Percentiles rank a stretch among this genome's conserved stretches.
phyloP scores from a whole-genome alignment of 2,888 invertebrate species.

The Drosophila nigricruria region DNA sequence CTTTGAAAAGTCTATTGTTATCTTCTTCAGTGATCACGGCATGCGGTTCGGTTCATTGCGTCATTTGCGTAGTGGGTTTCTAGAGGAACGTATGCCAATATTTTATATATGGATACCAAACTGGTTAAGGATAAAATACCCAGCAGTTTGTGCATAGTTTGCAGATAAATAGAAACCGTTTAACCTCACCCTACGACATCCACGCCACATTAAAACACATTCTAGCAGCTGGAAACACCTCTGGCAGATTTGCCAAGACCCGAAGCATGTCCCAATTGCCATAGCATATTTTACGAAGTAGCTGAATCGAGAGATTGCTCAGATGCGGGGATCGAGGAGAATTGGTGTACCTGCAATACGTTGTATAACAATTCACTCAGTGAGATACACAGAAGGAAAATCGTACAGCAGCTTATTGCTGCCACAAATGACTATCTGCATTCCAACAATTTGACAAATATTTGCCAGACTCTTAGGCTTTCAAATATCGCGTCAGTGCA shows the following conservation, averaged over 20 bases:
- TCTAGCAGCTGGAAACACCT: slow-evolving; percentile 45
- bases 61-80: slow-evolving; percentile 89
- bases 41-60: slow-evolving; percentile 90
- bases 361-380: neutral
- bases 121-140: slow-evolving; percentile 87
- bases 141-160: slow-evolving; percentile 86
- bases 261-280: slow-evolving; percentile 88
- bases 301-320: slow-evolving; percentile 88
- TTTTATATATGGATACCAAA: slow-evolving; percentile 89
- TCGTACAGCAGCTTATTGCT: slow-evolving; percentile 50
- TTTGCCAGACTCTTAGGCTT: slow-evolving; percentile 59
- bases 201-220: slow-evolving; percentile 57
- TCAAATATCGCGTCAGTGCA: slow-evolving; percentile 36
- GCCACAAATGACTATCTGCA: slow-evolving; percentile 68
- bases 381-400: slow-evolving; percentile 9
- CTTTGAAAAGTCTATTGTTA: slow-evolving; percentile 88
- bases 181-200: slow-evolving; percentile 85
- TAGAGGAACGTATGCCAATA: slow-evolving; percentile 91
- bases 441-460: slow-evolving; percentile 48
- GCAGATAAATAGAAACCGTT: slow-evolving; percentile 87
- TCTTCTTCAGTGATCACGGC: slow-evolving; percentile 93
- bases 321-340: slow-evolving; percentile 88
- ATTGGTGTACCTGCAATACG: slow-evolving; percentile 90
- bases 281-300: slow-evolving; percentile 88
- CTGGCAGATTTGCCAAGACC: slow-evolving; percentile 39